Percentiles rank a stretch among this genome's conserved stretches.
phyloP scores from a whole-genome alignment of 1,140 invertebrate genomes.

The Steinernema feltiae region DNA sequence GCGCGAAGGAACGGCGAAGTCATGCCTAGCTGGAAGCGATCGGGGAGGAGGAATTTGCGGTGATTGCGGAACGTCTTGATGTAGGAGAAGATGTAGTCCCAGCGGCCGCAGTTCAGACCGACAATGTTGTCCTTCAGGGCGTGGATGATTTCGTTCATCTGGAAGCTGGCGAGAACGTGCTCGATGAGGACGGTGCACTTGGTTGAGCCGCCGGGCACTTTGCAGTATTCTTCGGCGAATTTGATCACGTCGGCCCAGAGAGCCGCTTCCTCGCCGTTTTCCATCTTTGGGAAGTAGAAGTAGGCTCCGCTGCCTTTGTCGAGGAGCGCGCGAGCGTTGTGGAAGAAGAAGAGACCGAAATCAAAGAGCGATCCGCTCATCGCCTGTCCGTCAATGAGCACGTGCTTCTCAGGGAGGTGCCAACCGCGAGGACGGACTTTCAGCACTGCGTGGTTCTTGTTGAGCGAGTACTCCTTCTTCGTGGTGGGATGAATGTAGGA shows the following conservation, averaged over 20 bases:
- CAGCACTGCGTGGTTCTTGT: slow-evolving; percentile 60
- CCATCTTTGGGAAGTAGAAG: slow-evolving; percentile 68
- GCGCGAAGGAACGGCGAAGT: slow-evolving; percentile 65
- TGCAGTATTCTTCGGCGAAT: slow-evolving; percentile 66
- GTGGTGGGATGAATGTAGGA: slow-evolving; percentile 54
- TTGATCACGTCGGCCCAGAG: slow-evolving; percentile 70
- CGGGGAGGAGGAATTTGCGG: slow-evolving; percentile 66
- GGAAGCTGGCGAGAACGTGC: slow-evolving; percentile 66
- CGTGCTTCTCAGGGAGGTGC: slow-evolving; percentile 71
- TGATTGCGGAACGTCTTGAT: slow-evolving; percentile 63
- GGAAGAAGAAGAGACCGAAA: slow-evolving; percentile 68
- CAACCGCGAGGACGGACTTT: slow-evolving; percentile 70
- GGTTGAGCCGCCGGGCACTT: slow-evolving; percentile 63
- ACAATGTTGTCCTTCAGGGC: slow-evolving; percentile 68
- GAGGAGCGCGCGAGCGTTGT: slow-evolving; percentile 64
- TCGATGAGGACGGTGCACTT: slow-evolving; percentile 72
- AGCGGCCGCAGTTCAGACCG: slow-evolving; percentile 71
- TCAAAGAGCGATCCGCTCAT: slow-evolving; percentile 68
- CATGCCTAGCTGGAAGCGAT: slow-evolving; percentile 66
- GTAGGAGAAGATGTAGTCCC: slow-evolving; percentile 71
- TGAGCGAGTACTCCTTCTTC: slow-evolving; percentile 52
- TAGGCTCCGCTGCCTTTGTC: slow-evolving; percentile 64
- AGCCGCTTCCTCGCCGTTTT: slow-evolving; percentile 66
- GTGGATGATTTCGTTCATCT: slow-evolving; percentile 69
- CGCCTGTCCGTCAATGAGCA: slow-evolving; percentile 67